Evolutionary conservation across 2,113 vertebrate genomes (phyloP).

Genomic region (Vanacampus margaritifer): DNA sequence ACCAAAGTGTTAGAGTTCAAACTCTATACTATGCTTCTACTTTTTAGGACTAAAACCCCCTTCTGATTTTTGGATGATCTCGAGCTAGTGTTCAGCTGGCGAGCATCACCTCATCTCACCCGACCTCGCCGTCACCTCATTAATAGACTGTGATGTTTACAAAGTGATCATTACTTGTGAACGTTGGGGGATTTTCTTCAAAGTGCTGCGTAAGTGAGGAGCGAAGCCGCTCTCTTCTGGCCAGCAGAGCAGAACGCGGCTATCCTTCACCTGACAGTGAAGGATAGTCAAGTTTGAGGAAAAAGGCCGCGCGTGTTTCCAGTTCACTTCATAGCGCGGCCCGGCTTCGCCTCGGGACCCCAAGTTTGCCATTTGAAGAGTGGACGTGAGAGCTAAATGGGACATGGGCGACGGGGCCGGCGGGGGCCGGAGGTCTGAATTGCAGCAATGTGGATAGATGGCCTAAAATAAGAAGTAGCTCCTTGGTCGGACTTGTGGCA

Average conservation of each 20-base stretch:
- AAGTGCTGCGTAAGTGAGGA: constrained; percentile 56
- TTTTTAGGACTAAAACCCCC: too few relatives aligned
- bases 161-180: constrained; percentile 42
- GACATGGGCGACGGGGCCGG: constrained; percentile 58
- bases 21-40: too few relatives aligned
- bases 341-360: constrained; percentile 59
- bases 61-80: too few relatives aligned
- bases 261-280: constrained; percentile 67
- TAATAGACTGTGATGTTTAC: constrained; percentile 47
- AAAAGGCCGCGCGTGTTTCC: constrained; percentile 67
- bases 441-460: constrained; percentile 66
- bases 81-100: neutral
- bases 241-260: constrained; percentile 59
- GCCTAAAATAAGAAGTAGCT: constrained; percentile 79
- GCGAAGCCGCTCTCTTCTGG: constrained; percentile 48
- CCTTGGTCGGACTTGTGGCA: constrained; percentile 76
- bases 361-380: constrained; percentile 67
- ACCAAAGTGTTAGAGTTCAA: too few relatives aligned
- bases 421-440: constrained; percentile 57
- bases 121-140: constrained; percentile 12
- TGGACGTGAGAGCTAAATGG: constrained; percentile 70
- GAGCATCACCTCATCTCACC: constrained; percentile 1
- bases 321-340: constrained; percentile 69
- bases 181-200: constrained; percentile 53
- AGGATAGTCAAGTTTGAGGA: constrained; percentile 54